Base-by-base conservation (phyloP, 1,140 invertebrate genomes). In the Drosophila insularis region DNA sequence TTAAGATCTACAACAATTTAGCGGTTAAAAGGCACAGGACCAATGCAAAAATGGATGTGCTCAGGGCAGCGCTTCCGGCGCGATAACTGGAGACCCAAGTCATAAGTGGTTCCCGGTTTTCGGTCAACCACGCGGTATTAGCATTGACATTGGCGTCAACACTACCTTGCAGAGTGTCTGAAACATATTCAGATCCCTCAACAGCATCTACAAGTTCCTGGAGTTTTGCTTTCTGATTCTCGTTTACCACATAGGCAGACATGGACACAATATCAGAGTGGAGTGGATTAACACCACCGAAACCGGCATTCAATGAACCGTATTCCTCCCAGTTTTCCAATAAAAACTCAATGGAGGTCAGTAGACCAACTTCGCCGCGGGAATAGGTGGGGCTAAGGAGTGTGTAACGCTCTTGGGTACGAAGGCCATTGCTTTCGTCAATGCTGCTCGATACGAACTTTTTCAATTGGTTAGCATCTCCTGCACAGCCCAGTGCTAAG, bases 401-500 rank as follows among this genome's bases (percentile, higher is more conserved):
- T 0, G 79, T 90, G 31, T 67, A 72, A 6, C 90, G 79, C 64
- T 91, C 90, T 59, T 91, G 90, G 1, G 19, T 37, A 21, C 85
- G 78, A 46, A 91, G 39, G 27, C 69, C 53, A 13, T 81, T 80
- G 8, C 3, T 31, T 14, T 37, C 0, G 32, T 86, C 81, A 67
- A 90, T 87, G 31, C 85, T 89, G 63, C 85, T 91, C 32, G 58
- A 35, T 7, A 91, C 71, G 37, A 89, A 91, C 63, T 85, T 90
- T 13, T 73, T 35, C 53, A 91, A 32, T 13, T 80, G 85, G 0
- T 40, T 40, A 4, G 62, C 19, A 5, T 94, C 87, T 63, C 87
- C 76, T 1, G 89, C 46, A 69, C 95, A 96, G 3, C 93, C 94
- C 21, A 96, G 91, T 8, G 80, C 81, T 0, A 95, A 84, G 37